phyloP scores from a whole-genome alignment of 2,888 invertebrate genomes.

The Labia minor region DNA sequence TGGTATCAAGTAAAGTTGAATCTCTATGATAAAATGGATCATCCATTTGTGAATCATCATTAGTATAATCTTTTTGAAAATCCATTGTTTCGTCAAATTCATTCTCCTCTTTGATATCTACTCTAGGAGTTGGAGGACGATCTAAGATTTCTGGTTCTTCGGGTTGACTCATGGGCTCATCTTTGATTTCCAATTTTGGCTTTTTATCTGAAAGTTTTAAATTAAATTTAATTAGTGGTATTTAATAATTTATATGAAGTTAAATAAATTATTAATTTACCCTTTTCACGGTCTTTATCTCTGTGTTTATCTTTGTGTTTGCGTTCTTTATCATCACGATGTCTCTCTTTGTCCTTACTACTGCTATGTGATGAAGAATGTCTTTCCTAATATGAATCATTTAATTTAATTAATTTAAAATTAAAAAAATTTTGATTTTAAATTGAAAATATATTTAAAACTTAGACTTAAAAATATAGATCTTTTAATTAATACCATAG shows the following conservation, averaged over 20 bases:
- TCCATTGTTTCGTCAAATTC: constrained; percentile 23
- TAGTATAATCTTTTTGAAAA: constrained; percentile 31
- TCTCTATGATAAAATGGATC: constrained; percentile 33
- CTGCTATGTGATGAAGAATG: constrained; percentile 32
- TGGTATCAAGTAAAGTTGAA: constrained; percentile 33
- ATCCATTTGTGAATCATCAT: constrained; percentile 29
- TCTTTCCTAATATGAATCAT: constrained; percentile 31
- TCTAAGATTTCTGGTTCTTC: constrained; percentile 29
- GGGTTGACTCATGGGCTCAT: constrained; percentile 44
- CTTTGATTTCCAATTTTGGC: constrained; percentile 33
- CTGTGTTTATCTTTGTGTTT: constrained; percentile 39
- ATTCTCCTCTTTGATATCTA: constrained; percentile 35
- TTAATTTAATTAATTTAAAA: no score
- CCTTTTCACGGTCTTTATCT: constrained; percentile 20
- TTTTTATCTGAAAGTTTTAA: not conserved
- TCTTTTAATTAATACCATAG: no score
- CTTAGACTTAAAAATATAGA: no score
- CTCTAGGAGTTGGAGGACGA: constrained; percentile 20
- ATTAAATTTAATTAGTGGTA: not conserved
- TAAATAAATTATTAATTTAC: constrained; percentile 22
- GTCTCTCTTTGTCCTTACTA: constrained; percentile 36
- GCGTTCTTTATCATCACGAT: constrained; percentile 46
- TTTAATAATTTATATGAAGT: not conserved
- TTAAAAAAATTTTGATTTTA: constrained; percentile 34
- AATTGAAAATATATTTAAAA: no score